Percentiles rank a stretch among this genome's conserved stretches.
phyloP scores from a whole-genome alignment of 2,113 vertebrate genomes.

The Agelaius tricolor region DNA sequence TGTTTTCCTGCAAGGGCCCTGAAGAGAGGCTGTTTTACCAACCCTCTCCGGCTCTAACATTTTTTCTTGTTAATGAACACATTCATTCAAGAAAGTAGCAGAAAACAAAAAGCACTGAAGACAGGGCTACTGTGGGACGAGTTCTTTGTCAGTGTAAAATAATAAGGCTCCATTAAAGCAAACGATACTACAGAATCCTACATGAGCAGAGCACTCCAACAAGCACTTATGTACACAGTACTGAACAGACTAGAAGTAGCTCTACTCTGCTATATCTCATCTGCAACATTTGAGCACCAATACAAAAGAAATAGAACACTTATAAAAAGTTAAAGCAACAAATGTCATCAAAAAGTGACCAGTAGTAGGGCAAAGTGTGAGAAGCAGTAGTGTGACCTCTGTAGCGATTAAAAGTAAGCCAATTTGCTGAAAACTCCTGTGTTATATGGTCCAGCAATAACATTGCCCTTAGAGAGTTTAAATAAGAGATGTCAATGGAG shows the following conservation, averaged over 20 bases:
- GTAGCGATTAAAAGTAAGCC: background rate
- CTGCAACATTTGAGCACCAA: background rate
- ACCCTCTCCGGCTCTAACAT: background rate
- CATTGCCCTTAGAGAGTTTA: background rate
- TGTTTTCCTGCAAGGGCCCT: background rate
- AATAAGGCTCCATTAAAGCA: slow-evolving; percentile 33
- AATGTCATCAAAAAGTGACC: background rate
- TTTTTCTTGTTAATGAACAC: slow-evolving; percentile 47
- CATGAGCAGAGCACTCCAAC: background rate
- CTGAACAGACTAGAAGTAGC: background rate
- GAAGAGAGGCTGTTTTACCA: slow-evolving; percentile 48
- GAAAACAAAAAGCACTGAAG: slow-evolving; percentile 27
- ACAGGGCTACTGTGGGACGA: background rate
- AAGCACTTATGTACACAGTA: background rate
- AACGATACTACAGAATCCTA: background rate
- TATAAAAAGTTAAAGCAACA: background rate
- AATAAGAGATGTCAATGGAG: slow-evolving; percentile 30
- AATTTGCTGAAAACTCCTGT: slow-evolving; percentile 1
- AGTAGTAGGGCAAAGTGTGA: background rate
- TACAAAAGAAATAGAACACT: background rate
- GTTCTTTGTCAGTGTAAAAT: slow-evolving; percentile 28
- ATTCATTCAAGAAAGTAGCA: slow-evolving; percentile 53
- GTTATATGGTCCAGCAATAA: background rate
- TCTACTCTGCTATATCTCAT: background rate
- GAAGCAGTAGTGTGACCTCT: background rate